phyloP scores from a whole-genome alignment of 2,113 vertebrate species.

The Prochilodus magdalenae region DNA sequence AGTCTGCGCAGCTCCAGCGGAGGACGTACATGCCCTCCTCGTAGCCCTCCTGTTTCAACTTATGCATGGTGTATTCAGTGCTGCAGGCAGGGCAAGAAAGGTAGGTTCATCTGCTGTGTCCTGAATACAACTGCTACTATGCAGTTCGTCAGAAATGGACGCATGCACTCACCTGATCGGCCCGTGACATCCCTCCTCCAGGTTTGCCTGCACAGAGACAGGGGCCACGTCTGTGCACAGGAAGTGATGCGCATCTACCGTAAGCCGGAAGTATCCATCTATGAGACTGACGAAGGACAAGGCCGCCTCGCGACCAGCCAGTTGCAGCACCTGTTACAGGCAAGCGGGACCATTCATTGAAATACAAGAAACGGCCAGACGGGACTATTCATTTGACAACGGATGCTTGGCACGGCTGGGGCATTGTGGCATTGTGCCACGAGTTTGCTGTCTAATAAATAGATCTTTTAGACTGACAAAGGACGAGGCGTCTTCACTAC shows the following conservation, averaged over 20 bases:
- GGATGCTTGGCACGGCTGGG: too few species aligned
- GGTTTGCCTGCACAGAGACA: constrained; percentile 81
- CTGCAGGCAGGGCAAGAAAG: constrained; percentile 64
- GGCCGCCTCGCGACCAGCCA: constrained; percentile 77
- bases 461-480: too few species aligned
- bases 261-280: constrained; percentile 88
- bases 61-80: constrained; percentile 85
- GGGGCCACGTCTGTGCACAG: constrained; percentile 88
- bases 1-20: constrained; percentile 86
- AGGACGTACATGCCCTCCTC: constrained; percentile 85
- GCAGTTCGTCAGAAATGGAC: neutral
- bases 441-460: too few species aligned
- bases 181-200: constrained; percentile 85
- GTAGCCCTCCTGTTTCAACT: constrained; percentile 82
- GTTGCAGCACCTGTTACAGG: constrained; percentile 76
- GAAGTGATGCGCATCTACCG: constrained; percentile 87
- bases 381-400: too few species aligned
- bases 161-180: constrained; percentile 81
- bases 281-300: constrained; percentile 83
- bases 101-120: neutral
- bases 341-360: neutral
- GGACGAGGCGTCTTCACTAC: too few species aligned
- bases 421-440: too few species aligned
- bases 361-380: too few species aligned
- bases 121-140: too few species aligned